Percentiles rank a stretch among this genome's conserved stretches.
Evolutionary conservation across 2,797 vertebrate species (phyloP).

Genomic region (Tolypeutes matacus): DNA sequence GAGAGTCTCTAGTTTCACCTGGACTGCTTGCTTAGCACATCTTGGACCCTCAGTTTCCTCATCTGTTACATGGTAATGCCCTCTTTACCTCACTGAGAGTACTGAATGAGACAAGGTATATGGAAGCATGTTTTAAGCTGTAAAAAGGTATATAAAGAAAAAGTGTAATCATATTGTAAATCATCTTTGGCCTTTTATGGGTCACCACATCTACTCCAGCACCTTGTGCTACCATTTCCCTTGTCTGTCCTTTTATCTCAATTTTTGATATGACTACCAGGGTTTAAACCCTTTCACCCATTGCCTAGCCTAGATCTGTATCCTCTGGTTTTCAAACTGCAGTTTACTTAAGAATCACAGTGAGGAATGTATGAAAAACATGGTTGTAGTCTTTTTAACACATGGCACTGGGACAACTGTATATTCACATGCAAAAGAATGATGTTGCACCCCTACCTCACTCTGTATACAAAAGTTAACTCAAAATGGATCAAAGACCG

Average conservation of each 20-base stretch:
- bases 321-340: neutral
- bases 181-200: neutral
- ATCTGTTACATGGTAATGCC: neutral
- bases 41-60: neutral
- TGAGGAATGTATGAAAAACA: slow-evolving; percentile 35
- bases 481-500: slow-evolving; percentile 15
- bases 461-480: neutral
- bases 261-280: neutral
- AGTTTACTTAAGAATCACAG: neutral
- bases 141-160: neutral
- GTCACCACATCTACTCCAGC: neutral
- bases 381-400: neutral
- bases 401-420: neutral
- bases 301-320: neutral
- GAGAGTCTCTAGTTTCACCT: neutral
- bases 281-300: neutral
- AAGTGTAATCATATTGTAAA: neutral
- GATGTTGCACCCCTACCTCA: neutral
- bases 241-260: neutral
- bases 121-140: neutral
- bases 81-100: neutral
- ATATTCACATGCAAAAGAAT: slow-evolving; percentile 12
- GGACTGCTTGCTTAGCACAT: neutral
- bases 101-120: neutral
- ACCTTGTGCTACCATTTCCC: neutral